Base-by-base conservation (phyloP, 2,888 invertebrate species). In the Operophtera brumata region DNA sequence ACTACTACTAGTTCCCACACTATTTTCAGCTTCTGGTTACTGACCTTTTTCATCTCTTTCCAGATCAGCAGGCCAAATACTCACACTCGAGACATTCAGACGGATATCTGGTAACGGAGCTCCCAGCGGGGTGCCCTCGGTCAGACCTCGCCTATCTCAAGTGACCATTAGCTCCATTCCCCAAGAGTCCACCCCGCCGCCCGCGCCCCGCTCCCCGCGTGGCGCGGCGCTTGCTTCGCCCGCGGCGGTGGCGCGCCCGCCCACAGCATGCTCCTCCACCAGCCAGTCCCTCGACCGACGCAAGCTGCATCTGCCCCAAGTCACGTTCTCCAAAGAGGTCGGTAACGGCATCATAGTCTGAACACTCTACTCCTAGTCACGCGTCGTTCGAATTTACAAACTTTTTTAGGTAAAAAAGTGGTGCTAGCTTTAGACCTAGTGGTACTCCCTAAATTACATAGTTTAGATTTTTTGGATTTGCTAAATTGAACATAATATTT, bases 241-340 rank as follows among this genome's bases (percentile, higher is more conserved):
- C 11, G 91, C 86, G 10, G 78, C 86, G 2, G 87, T 76, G 34
- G 86, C 84, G 5, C 84, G 94, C 12, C 93, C 94, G 2, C 94
- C 94, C 7, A 94, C 94, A 0, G 94, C 93, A 26, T 94, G 94
- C 73, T 94, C 94, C 11, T 91, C 91, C 3, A 93, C 94, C 57
- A 92, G 94, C 61, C 90, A 92, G 66, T 89, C 89, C 1, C 75
- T 91, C 13, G 93, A 93, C 73, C 82, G 93, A 71, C 91, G 93
- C 80, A 93, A 94, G 71, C 90, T 95, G 14, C 92, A 94, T 70
- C 86, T 95, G 70, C 95, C 95, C 13, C 95, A 95, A 90, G 95
- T 96, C 78, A 95, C 96, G 47, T 96, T 96, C 88, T 96, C 94
- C 78, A 94, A 95, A 82, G 96, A 96, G 96, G 96, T 96, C 93